Base-by-base conservation (phyloP, 2,888 invertebrate species). In the Heliconius charithonia region DNA sequence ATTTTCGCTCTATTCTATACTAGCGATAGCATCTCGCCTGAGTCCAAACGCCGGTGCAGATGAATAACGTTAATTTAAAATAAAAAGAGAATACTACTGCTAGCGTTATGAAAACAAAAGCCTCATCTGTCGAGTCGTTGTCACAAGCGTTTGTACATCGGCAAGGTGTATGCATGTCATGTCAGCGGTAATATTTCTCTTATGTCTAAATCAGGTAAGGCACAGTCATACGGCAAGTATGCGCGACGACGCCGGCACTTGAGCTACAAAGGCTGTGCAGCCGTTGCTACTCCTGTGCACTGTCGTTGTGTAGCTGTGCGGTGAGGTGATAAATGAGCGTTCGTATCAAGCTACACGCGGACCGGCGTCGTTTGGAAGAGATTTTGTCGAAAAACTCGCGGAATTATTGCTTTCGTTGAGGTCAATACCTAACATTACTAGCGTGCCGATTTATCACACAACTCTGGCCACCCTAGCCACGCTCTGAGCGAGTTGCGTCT, bases 21-120 rank as follows among this genome's bases (percentile, higher is more conserved):
- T 67, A 67, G 22, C n/a, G 37, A 37, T 67, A 13, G n/a, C 41
- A 16, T 25, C n/a, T 41, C 25, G 74, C 67, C n/a, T 3, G n/a
- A 72, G 77, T 81, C 75, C 79, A 81, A 81, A 81, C 77, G 32
- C 27, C 70, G 29, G 65, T 22, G 65, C 78, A n/a, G 76, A 71
- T 77, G 70, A 56, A 78, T 75, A 41, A 71, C 69, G 25, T 75
- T 67, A 67, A n/a, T 67, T n/a, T 16, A n/a, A 78, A 78, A 78
- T 62, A 73, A 78, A 72, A 76, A 9, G 65, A 75, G n/a, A 63
- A 70, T 10, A 22, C 56, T 70, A 70, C 41, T 19, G n/a, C 59
- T 29, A 67, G 67, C 67, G 10, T 67, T 67, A 67, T 41, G n/a
- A 41, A 67, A 67, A 67, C 16, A 67, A 41, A 41, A 67, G 37